A percentile compares a stretch with the other conserved stretches of the same genome.
These are phyloP conservation scores for Syrrhaptes paradoxus DNA, from an alignment of 2,113 vertebrate species.

Conservation along the genomic window DNA sequence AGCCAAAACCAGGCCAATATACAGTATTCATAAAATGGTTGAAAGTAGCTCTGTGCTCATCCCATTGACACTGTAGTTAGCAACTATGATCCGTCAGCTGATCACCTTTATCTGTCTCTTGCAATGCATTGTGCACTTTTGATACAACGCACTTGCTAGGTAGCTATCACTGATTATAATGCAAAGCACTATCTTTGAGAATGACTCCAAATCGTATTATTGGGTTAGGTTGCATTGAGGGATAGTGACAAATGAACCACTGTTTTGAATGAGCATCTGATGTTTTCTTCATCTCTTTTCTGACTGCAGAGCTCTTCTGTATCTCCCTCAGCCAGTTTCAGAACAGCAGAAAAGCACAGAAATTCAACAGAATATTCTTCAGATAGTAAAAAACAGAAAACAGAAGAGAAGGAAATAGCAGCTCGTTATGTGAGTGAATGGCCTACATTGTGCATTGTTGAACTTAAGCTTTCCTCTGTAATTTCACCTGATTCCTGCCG, in stretches of 20 bases:
- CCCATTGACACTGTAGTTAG: neutral
- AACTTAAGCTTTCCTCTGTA: neutral
- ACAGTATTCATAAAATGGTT: neutral
- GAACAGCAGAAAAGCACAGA: conserved; percentile 91
- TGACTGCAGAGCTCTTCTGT: conserved; percentile 90
- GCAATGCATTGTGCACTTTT: neutral
- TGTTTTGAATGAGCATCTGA: neutral
- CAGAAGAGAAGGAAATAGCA: conserved; percentile 91
- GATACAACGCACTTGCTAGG: neutral
- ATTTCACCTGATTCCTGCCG: neutral
- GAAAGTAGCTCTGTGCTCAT: neutral
- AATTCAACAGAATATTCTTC: conserved; percentile 90
- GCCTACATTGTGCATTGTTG: neutral
- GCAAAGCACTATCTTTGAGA: neutral
- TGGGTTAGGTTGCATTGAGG: neutral
- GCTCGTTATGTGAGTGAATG: conserved; percentile 87
- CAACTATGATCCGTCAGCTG: accelerated
- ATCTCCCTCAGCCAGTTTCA: conserved; percentile 93
- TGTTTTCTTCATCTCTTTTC: conserved; percentile 8
- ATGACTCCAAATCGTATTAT: neutral
- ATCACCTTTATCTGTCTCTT: neutral
- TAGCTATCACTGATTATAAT: neutral
- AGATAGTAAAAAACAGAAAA: conserved; percentile 98
- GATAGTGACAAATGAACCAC: neutral
- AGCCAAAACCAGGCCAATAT: neutral